Conservation (phyloP, 2,888 invertebrate species). For the Eristalinus aeneus region DNA sequence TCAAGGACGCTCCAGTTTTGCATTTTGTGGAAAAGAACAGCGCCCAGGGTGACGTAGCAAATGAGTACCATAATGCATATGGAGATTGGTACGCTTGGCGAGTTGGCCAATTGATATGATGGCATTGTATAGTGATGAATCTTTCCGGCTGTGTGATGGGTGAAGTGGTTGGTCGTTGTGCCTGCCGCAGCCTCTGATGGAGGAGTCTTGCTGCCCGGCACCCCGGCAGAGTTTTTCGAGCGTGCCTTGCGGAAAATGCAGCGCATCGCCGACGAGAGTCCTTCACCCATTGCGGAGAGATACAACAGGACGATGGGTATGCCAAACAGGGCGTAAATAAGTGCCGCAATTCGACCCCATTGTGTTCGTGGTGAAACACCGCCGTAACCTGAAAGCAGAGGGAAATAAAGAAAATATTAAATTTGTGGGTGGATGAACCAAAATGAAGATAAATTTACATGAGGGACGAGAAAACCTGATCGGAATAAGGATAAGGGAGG, state of each 20-base stretch:
- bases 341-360: conserved; percentile 89
- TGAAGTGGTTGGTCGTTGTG: conserved; percentile 70
- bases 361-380: conserved; percentile 90
- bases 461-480: too few species aligned
- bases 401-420: background rate
- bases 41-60: conserved; percentile 93
- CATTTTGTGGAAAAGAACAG: conserved; percentile 92
- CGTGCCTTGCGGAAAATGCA: conserved; percentile 84
- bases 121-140: conserved; percentile 71
- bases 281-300: conserved; percentile 92
- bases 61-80: conserved; percentile 92
- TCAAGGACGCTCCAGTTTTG: conserved; percentile 96
- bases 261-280: conserved; percentile 90
- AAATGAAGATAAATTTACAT: background rate
- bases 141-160: conserved; percentile 68
- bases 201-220: conserved; percentile 75
- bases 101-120: conserved; percentile 72
- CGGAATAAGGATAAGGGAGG: too few species aligned
- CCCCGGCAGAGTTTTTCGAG: conserved; percentile 73
- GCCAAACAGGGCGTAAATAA: conserved; percentile 91
- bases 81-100: conserved; percentile 90
- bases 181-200: conserved; percentile 75
- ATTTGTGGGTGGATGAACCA: background rate
- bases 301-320: conserved; percentile 94
- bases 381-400: conserved; percentile 86